phyloP scores from a whole-genome alignment of 64 coral and sea anemone species.

The Acropora tenuis region DNA sequence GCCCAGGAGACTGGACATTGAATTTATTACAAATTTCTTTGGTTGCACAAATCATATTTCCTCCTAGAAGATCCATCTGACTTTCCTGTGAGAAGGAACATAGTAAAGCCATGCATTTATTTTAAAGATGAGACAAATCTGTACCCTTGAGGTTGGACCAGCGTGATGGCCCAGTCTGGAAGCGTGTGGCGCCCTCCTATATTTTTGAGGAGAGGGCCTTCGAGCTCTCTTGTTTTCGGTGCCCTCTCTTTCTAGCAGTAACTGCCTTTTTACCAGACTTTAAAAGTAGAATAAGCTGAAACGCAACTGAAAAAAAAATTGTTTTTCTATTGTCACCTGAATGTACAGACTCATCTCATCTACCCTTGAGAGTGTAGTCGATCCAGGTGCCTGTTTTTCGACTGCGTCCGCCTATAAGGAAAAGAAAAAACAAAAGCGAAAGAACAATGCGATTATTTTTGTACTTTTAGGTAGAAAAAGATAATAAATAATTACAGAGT shows the following conservation, averaged over 20 bases:
- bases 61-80: constrained; percentile 47
- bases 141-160: too few relatives aligned
- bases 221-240: too few relatives aligned
- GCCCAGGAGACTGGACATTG: not conserved
- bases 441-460: not conserved
- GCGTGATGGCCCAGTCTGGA: too few relatives aligned
- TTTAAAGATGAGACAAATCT: too few relatives aligned
- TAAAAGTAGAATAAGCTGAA: not conserved
- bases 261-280: not conserved
- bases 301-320: not conserved
- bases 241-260: not conserved
- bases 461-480: not conserved
- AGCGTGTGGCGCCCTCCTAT: too few relatives aligned
- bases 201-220: too few relatives aligned
- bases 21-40: constrained; percentile 30
- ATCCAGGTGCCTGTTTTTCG: not conserved
- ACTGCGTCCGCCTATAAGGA: not conserved
- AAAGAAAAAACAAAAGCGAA: not conserved
- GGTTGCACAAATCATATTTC: constrained; percentile 22
- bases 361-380: not conserved
- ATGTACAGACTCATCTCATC: not conserved
- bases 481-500: not conserved
- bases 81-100: not conserved
- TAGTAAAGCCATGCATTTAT: not conserved
- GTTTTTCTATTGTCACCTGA: not conserved